Evolutionary conservation across 2,113 vertebrate genomes (phyloP).

Genomic region (Nerophis ophidion): DNA sequence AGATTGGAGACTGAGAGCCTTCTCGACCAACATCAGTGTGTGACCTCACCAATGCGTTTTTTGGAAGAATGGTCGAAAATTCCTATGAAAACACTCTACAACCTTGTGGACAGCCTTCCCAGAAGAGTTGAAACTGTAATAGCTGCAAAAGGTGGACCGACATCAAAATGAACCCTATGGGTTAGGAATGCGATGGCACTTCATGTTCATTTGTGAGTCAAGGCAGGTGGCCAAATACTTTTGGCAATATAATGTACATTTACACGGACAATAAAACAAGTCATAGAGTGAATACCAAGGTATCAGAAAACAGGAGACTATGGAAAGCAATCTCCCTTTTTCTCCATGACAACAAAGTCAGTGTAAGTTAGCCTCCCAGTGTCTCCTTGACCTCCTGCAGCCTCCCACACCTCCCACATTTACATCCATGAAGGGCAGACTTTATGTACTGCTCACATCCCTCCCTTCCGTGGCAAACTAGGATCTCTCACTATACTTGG

Average conservation of each 20-base stretch:
- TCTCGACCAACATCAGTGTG: no score
- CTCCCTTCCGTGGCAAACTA: conserved; percentile 23
- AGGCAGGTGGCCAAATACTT: no score
- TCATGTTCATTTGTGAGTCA: no score
- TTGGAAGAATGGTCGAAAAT: no score
- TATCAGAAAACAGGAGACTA: conserved; percentile 23
- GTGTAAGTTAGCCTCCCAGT: background rate
- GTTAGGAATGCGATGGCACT: no score
- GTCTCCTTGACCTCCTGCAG: conserved; percentile 35
- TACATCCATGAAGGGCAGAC: conserved; percentile 15
- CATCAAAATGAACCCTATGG: no score
- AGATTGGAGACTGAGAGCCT: no score
- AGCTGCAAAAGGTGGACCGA: no score
- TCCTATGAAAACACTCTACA: no score
- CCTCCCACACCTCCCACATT: conserved; percentile 16
- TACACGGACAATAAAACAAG: conserved; percentile 15
- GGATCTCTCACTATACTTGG: conserved; percentile 28
- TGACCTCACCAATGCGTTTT: no score
- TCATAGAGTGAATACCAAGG: conserved; percentile 17
- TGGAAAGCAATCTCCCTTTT: conserved; percentile 11
- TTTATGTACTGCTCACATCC: conserved; percentile 28
- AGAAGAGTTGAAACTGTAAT: background rate
- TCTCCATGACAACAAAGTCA: conserved; percentile 4
- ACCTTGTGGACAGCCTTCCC: no score
- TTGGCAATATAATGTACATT: background rate